phyloP scores from a whole-genome alignment of 2,888 invertebrate species.

The Gymnosoma rotundatum region DNA sequence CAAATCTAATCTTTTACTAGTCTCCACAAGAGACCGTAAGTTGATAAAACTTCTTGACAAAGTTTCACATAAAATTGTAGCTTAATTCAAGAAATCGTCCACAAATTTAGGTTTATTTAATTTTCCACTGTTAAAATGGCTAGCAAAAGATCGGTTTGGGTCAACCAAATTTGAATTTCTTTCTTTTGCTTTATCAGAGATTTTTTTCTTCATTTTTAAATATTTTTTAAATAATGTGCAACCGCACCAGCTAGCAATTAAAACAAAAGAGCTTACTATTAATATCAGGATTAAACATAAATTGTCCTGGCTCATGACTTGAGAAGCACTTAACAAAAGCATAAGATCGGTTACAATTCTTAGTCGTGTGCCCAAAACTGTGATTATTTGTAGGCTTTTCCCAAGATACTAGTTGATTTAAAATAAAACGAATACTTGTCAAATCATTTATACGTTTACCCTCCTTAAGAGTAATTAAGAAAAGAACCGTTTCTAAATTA shows the following conservation, averaged over 20 bases:
- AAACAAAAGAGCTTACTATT: neutral
- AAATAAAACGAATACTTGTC: conserved; percentile 2
- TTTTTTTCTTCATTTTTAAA: too few relatives aligned
- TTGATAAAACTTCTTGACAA: neutral
- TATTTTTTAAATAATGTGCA: too few relatives aligned
- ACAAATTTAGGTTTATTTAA: conserved; percentile 1
- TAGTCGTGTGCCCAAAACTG: neutral
- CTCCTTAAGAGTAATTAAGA: neutral
- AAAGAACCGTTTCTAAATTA: too few relatives aligned
- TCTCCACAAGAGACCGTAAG: conserved; percentile 16
- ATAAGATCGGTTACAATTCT: neutral
- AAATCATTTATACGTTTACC: conserved; percentile 1
- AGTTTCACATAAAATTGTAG: conserved; percentile 1
- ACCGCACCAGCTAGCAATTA: neutral
- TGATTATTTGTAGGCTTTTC: neutral
- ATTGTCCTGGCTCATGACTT: neutral
- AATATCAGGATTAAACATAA: neutral
- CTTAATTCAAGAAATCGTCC: conserved; percentile 7
- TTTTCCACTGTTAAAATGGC: neutral
- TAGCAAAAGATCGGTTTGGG: neutral
- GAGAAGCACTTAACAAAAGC: neutral
- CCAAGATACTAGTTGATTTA: conserved; percentile 3
- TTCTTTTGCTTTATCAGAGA: too few relatives aligned
- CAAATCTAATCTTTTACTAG: conserved; percentile 9
- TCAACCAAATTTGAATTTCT: too few relatives aligned